Conservation (phyloP, 1,140 invertebrate species). For the Cheumatopsyche charites region DNA sequence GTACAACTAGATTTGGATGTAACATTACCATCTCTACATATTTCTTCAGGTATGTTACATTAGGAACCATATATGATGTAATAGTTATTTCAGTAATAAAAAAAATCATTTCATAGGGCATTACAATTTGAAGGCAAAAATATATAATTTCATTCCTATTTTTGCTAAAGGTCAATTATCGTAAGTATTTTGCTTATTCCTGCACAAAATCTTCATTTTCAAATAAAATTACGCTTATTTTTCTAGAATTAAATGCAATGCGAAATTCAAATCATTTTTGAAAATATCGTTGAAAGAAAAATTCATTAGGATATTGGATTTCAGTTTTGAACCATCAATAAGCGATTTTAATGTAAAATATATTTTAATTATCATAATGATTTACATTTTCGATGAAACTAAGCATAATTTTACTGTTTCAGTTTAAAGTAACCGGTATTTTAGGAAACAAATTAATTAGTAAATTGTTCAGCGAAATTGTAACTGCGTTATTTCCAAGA, state of each 20-base stretch:
- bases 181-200: conserved; percentile 3
- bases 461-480: conserved; percentile 5
- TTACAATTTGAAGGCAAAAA: conserved; percentile 17
- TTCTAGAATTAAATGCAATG: conserved; percentile 5
- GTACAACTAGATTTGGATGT: conserved; percentile 7
- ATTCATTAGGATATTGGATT: neutral
- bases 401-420: neutral
- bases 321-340: neutral
- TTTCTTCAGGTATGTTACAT: conserved; percentile 7
- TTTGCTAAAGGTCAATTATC: conserved; percentile 23
- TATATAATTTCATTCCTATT: neutral
- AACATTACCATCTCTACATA: neutral
- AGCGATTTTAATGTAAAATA: neutral
- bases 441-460: conserved; percentile 6
- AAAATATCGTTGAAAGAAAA: neutral
- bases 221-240: neutral
- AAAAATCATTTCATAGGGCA: conserved; percentile 3
- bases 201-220: neutral
- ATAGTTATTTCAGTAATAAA: no score
- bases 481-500: conserved; percentile 1
- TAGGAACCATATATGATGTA: neutral
- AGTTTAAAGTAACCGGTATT: conserved; percentile 19
- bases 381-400: neutral
- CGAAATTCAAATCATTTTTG: neutral
- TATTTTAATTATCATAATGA: neutral